Evolutionary conservation across 2,888 invertebrate genomes (phyloP), one percentile per base, ranked within the genome.

Genomic region (Tipula unca): DNA sequence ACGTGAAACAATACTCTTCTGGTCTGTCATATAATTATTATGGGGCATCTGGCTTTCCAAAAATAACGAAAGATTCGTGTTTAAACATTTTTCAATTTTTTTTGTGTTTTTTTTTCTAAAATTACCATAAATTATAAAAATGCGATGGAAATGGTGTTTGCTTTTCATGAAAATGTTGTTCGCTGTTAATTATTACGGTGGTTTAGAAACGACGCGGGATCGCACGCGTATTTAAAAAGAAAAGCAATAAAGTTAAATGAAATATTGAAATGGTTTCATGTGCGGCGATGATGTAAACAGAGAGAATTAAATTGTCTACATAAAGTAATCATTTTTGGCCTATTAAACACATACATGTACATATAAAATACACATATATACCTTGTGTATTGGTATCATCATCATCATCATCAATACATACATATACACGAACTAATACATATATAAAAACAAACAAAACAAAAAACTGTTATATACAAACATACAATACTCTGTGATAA

Each of bases 51-150:
- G 69, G 69, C 25, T 69, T 25, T 25, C 25, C 25, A 69, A 69
- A 25, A 69, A 69, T 69, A 69, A 20, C 69, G 25, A 69, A 69
- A 69, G 10, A 25, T 10, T 69, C 10, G 25, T 69, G 25, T 69
- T 69, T 69, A 69, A 25, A 69, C 25, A 69, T 69, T 69, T 69
- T 69, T 25, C 25, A 25, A 69, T 69, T 69, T 20, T 42, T 54
- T 54, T 54, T n/a, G 48, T 17, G 17, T 69, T 69, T 1, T 10
- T 69, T 69, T 25, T 69, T 69, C 25, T 25, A 25, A 69, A 69
- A 69, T 69, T 69, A 25, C 69, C 69, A 69, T 69, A 69, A 69
- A 69, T 69, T 69, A 69, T 69, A 69, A 69, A 69, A 69, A 69
- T 25, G 10, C 69, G 69, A 69, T 69, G 69, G 69, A 69, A 69